Conservation (phyloP, 2,113 vertebrate genomes). For the Grantiella picta region DNA sequence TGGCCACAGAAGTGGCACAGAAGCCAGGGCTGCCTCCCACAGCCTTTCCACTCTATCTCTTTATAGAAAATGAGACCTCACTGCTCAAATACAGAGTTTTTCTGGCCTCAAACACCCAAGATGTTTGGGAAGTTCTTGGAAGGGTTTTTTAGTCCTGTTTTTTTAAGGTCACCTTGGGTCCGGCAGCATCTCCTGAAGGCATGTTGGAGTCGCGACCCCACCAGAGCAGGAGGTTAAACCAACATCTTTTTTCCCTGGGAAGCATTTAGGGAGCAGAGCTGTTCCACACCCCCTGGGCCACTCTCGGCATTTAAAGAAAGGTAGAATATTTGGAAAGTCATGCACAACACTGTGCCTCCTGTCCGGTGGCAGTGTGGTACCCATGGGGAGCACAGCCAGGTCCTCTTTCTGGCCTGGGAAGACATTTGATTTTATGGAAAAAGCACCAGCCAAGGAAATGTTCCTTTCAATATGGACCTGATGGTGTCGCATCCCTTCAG, state of each 20-base stretch:
- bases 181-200: not conserved
- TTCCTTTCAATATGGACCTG: not conserved
- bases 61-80: fast-evolving
- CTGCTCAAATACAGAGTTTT: not conserved
- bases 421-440: not conserved
- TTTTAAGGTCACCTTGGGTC: not conserved
- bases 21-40: not conserved
- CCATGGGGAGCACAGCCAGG: constrained; percentile 18
- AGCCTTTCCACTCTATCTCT: fast-evolving
- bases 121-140: not conserved
- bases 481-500: not conserved
- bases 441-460: constrained; percentile 13
- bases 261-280: not conserved
- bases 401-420: not conserved
- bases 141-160: not conserved
- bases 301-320: not conserved
- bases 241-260: not conserved
- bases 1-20: fast-evolving
- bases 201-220: fast-evolving
- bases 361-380: not conserved
- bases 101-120: not conserved
- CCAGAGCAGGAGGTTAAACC: not conserved
- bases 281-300: not conserved
- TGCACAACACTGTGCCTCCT: not conserved
- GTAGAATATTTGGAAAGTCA: not conserved